Evolutionary conservation across 2,113 vertebrate species (phyloP).

Genomic region (Nyctibius bracteatus): DNA sequence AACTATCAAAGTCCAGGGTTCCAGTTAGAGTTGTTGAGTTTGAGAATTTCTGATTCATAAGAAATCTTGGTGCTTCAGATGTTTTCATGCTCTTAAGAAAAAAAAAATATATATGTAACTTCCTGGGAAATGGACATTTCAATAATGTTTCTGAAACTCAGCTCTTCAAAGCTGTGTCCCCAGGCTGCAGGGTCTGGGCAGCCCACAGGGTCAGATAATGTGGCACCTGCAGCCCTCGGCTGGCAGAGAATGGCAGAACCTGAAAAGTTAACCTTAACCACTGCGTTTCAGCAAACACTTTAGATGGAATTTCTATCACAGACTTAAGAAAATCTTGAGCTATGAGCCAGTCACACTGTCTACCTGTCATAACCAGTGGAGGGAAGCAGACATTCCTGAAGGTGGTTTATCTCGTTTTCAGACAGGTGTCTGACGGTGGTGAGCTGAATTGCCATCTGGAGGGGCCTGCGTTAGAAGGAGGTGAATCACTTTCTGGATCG

Average conservation of each 20-base stretch:
- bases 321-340: not conserved
- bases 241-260: not conserved
- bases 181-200: not conserved
- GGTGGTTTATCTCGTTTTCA: not conserved
- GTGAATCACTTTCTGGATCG: not conserved
- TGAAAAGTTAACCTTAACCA: not conserved
- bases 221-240: not conserved
- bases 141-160: not conserved
- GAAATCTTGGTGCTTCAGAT: not conserved
- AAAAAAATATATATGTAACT: not conserved
- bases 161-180: not conserved
- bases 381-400: not conserved
- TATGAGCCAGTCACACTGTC: not conserved
- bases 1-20: not conserved
- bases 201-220: accelerated
- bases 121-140: not conserved
- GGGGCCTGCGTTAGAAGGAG: not conserved
- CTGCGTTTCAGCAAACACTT: not conserved
- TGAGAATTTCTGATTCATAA: not conserved
- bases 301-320: not conserved
- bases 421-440: not conserved
- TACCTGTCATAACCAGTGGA: not conserved
- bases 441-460: not conserved
- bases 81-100: not conserved
- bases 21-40: not conserved